Evolutionary conservation across 2,113 vertebrate genomes (phyloP).

Genomic region (Coracopsis vasa): DNA sequence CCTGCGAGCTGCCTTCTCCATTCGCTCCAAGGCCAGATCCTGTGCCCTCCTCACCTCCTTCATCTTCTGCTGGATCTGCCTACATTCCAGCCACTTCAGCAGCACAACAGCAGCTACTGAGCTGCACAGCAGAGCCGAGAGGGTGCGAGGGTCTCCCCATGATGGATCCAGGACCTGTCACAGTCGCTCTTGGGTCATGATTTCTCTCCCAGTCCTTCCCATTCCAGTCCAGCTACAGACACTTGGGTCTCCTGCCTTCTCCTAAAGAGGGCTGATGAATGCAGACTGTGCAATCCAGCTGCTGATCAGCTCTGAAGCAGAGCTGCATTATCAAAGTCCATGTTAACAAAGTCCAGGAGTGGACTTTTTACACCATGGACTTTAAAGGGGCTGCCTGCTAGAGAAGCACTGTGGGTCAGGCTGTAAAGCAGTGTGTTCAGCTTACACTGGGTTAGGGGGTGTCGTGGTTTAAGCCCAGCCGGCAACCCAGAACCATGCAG

Average conservation of each 20-base stretch:
- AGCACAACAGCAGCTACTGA: neutral
- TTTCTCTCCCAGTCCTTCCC: neutral
- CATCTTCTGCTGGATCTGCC: constrained; percentile 34
- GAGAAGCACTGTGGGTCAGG: neutral
- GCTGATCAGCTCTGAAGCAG: neutral
- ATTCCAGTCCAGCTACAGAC: neutral
- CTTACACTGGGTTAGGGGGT: neutral
- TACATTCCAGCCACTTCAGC: neutral
- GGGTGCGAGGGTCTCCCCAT: neutral
- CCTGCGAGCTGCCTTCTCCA: neutral
- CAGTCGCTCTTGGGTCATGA: neutral
- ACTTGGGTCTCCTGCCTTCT: neutral
- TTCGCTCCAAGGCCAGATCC: constrained; percentile 12
- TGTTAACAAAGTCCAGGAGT: neutral
- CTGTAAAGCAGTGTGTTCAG: neutral
- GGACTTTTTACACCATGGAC: neutral
- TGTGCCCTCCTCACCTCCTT: neutral
- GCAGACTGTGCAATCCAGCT: neutral
- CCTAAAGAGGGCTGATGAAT: neutral
- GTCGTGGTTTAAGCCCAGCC: no score
- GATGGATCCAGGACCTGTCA: neutral
- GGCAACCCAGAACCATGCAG: no score
- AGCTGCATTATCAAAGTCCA: neutral
- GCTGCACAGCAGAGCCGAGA: neutral
- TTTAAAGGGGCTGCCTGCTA: neutral